Evolutionary conservation across 2,888 invertebrate genomes (phyloP), one percentile per base, ranked within the genome.

Genomic region (Trachelus troglodyta): DNA sequence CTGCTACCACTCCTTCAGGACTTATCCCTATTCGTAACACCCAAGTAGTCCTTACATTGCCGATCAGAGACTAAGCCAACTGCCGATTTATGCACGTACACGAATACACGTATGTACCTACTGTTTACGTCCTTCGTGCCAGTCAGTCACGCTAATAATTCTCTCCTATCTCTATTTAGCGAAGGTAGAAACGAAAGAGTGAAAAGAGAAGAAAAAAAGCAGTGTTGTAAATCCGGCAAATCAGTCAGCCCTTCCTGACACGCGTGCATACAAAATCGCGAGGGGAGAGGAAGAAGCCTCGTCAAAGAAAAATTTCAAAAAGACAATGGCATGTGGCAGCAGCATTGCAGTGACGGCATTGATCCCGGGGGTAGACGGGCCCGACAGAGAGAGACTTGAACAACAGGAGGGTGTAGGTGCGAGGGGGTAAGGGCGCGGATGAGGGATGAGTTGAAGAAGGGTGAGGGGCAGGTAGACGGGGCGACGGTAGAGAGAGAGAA

Each of bases 331-430:
- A 83, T 84, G 84, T 82, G 80, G 81, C 80, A 83, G 81, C 80
- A 83, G 81, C 84, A 79, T 83, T 84, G 87, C 85, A 84, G 81
- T 81, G 79, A 84, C 86, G 84, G 81, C 87, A 87, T 87, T 85
- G 85, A 86, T 87, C 84, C 82, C 81, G 77, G 71, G 56, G 75
- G 73, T 75, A 79, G 69, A 69, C 68, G 76, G 76, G 78, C n/a
- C 69, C 33, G 69, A 69, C 75, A 69, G 75, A 75, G 75, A 40
- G 40, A 33, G 35, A 75, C 75, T 75, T 37, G 68, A n/a, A 56
- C 69, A 56, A 75, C 75, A 56, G 75, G 68, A 75, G 75, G 75
- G 56, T 56, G 56, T 30, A 35, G 68, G 74, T 34, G 37, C 15
- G 35, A 12, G 77, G 12, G 75, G 33, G 30, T 30, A 15, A 69